Evolutionary conservation across 1,140 invertebrate genomes (phyloP), one percentile per base, ranked within the genome.

Genomic region (Zaprionus capensis): DNA sequence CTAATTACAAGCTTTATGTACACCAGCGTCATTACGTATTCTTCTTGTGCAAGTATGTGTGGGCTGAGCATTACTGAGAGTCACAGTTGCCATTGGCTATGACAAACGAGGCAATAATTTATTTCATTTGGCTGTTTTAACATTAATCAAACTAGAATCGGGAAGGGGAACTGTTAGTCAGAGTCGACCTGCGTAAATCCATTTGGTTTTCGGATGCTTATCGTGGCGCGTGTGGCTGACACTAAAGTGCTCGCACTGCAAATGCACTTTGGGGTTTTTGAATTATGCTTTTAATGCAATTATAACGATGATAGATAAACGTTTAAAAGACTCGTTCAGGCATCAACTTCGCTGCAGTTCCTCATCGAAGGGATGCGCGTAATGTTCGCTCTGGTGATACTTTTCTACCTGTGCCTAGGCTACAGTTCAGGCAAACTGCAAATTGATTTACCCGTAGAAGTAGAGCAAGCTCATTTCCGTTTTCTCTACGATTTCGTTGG

Each of bases 251-350:
- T 49, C n/a, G 15, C n/a, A 51, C 5, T 22, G 46, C 53, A 57
- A 57, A 34, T 57, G 22, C 24, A 62, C 31, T 34, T 58, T 34
- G 17, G 28, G 22, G 0, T 20, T 11, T 55, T 2, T 31, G 53
- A 63, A 63, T 62, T 24, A 31, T 24, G 67, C 72, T 64, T 58
- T 75, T 75, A 75, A 71, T 34, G 53, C 66, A 75, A 75, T 71
- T 64, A 75, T 41, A 64, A 71, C 26, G 72, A 75, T 75, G 59
- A 11, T 17, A 41, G 67, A 64, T 75, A 71, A 58, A 15, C 28
- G 38, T 15, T 58, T 58, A 63, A 75, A 71, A 64, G 5, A 58
- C 34, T 31, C 62, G 36, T 22, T 5, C 26, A 38, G 36, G 28
- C n/a, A 7, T n/a, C 28, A 38, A 9, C 5, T 4, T 1, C 0